Conservation (phyloP, 2,113 vertebrate species). For the Carettochelys insculpta region DNA sequence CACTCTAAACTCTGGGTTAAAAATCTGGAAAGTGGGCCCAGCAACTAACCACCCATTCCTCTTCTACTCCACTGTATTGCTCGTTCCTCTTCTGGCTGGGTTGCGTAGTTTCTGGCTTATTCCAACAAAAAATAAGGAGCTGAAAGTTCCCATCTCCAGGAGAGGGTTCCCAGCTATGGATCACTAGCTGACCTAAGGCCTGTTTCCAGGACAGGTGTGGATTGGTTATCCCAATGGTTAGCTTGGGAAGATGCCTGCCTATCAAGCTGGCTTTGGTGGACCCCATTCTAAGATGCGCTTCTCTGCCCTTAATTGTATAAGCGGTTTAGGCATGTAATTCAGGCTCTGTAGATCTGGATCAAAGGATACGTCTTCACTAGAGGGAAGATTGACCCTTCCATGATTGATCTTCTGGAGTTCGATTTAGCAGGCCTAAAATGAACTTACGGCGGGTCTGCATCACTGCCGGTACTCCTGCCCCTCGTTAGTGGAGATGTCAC, state of each 20-base stretch:
- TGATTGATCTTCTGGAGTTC: no score
- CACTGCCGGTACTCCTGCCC: no score
- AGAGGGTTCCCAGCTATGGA: background rate
- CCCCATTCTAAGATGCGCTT: background rate
- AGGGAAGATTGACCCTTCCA: no score
- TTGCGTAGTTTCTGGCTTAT: background rate
- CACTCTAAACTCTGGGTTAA: background rate
- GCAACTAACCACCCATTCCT: background rate
- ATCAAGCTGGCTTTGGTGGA: background rate
- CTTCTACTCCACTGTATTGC: background rate
- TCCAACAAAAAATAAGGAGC: background rate
- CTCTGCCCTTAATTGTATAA: background rate
- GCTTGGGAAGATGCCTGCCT: background rate
- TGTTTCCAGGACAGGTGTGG: background rate
- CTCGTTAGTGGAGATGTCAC: no score
- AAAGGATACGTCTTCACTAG: no score
- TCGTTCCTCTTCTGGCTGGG: background rate
- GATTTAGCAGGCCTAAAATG: no score
- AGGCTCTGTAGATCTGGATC: background rate
- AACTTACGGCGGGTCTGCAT: no score
- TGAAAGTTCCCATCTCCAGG: background rate
- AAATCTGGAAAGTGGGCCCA: no score
- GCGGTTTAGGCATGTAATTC: background rate
- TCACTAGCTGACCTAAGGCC: no score
- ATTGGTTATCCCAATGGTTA: background rate